phyloP scores from a whole-genome alignment of 2,797 vertebrate species.

The Fratercula arctica region DNA sequence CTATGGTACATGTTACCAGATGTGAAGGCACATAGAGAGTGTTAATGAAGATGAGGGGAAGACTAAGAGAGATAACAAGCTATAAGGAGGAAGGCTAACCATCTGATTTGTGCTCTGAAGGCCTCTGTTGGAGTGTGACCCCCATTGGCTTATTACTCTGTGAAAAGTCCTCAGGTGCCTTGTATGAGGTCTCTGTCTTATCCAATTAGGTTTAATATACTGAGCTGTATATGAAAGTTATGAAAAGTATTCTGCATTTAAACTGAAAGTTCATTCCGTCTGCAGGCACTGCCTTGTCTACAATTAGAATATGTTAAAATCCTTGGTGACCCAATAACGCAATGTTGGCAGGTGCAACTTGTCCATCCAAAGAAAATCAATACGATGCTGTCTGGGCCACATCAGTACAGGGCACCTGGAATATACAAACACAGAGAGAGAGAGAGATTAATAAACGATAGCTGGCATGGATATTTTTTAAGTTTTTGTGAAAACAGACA shows the following conservation, averaged over 20 bases:
- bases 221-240: not conserved
- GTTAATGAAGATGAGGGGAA: not conserved
- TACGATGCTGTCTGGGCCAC: not conserved
- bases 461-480: not conserved
- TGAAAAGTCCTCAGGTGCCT: not conserved
- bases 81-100: not conserved
- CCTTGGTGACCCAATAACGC: not conserved
- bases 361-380: not conserved
- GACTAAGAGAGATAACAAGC: not conserved
- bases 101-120: not conserved
- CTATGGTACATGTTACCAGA: not conserved
- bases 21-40: not conserved
- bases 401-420: not conserved
- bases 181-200: not conserved
- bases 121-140: not conserved
- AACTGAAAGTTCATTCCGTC: not conserved
- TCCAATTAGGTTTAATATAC: not conserved
- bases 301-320: not conserved
- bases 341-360: not conserved
- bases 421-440: not conserved
- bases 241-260: not conserved
- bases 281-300: not conserved
- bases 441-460: not conserved
- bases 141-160: not conserved
- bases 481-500: slow-evolving; percentile 23